Evolutionary conservation across 2,797 vertebrate species (phyloP).

Genomic region (Manis pentadactyla): DNA sequence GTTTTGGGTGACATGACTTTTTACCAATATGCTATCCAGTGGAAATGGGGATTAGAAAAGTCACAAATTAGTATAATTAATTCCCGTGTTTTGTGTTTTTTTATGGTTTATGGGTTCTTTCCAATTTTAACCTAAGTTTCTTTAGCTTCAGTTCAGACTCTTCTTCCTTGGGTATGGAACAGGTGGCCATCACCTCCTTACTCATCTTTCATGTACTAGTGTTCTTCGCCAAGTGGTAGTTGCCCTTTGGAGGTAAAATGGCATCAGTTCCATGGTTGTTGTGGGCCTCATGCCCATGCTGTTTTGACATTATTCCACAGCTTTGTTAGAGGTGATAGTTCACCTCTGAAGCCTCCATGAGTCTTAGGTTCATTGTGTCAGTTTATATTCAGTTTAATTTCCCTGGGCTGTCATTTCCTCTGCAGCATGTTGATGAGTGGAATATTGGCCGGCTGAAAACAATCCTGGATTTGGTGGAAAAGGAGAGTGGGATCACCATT

Average conservation of each 20-base stretch:
- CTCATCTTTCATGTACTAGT: background rate
- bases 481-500: slow-evolving; percentile 95
- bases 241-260: background rate
- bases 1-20: background rate
- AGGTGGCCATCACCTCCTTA: background rate
- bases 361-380: background rate
- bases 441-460: slow-evolving; percentile 95
- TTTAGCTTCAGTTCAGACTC: background rate
- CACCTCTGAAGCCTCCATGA: background rate
- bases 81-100: background rate
- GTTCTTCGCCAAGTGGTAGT: background rate
- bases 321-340: background rate
- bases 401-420: background rate
- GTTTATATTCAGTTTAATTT: background rate
- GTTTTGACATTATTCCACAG: background rate
- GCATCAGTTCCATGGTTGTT: accelerated
- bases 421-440: slow-evolving; percentile 94
- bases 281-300: background rate
- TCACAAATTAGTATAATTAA: background rate
- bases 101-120: background rate
- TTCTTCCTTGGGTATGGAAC: background rate
- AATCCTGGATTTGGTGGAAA: slow-evolving; percentile 95
- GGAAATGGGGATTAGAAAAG: background rate
- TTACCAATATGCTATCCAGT: background rate
- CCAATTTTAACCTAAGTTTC: background rate